Base-by-base conservation (phyloP, 2,888 invertebrate genomes). In the Cantharis rustica region DNA sequence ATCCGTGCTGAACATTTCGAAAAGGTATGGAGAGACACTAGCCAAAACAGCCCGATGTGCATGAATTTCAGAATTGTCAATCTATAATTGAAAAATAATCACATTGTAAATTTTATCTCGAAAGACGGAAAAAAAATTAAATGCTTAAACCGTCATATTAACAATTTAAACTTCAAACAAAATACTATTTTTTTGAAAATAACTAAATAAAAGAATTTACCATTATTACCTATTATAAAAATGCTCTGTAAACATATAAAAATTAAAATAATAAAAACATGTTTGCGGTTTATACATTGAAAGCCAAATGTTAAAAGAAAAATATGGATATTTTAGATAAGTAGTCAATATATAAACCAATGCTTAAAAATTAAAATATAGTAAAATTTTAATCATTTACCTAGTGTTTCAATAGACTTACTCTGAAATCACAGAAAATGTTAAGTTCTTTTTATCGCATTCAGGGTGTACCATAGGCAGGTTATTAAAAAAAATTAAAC, bases 41-140 rank as follows among this genome's bases (percentile, higher is more conserved):
- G 95, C 95, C 83, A 96, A 89, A 76, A 96, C 94, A 71, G 95
- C 95, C 82, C 94, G 90, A 87, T 96, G 96, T 13, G 93, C 94
- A 80, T 92, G 92, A 70, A 94, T 90, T 87, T 95, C 96, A 61
- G 90, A 90, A 82, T 91, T 92, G 68, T 91, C 93, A 82, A 93
- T 91, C 92, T 93, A 79, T 73, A 86, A 78, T 80, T 75, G n/a
- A 23, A 79, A 81, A 80, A 80, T 23, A 83, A 82, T 82, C 81
- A 83, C 13, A 23, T 20, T 66, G 23, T 66, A 66, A 66, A 66
- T n/a, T 66, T 66, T 66, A 20, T 66, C 13, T 66, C 64, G 3
- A 66, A 9, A 66, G 10, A 9, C n/a, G 17, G 17, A 15, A 11
- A 20, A 4, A 10, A 61, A 71, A 70, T 23, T 16, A 26, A 72